These are phyloP conservation scores for Poecilia velifera DNA, from an alignment of 2,797 vertebrate genomes.

Conservation along the genomic window DNA sequence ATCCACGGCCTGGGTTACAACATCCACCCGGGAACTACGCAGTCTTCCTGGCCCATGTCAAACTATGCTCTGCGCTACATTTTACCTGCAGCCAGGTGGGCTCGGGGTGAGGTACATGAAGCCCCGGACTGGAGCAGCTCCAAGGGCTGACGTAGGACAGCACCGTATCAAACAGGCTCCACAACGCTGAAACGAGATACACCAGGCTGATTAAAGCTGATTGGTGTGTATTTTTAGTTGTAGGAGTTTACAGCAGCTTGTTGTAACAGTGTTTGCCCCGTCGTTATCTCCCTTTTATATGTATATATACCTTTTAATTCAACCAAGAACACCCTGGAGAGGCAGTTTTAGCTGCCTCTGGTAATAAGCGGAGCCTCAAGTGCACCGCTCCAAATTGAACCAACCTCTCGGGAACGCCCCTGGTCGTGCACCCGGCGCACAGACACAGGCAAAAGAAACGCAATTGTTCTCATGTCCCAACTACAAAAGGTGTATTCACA, in stretches of 20 bases:
- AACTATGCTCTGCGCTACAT: slow-evolving; percentile 27
- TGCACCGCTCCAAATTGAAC: slow-evolving; percentile 72
- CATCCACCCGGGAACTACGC: slow-evolving; percentile 61
- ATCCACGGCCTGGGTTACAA: slow-evolving; percentile 79
- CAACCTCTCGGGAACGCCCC: slow-evolving; percentile 84
- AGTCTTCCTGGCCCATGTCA: slow-evolving; percentile 55
- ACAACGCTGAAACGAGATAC: slow-evolving; percentile 49
- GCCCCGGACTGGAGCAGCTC: not conserved
- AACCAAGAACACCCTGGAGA: not conserved
- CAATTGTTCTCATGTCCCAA: slow-evolving; percentile 78
- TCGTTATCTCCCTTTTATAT: not conserved
- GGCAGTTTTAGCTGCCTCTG: slow-evolving; percentile 47
- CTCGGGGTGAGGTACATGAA: slow-evolving; percentile 19
- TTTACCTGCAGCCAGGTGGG: slow-evolving; percentile 20
- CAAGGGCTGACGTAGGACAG: slow-evolving; percentile 16
- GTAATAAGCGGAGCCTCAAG: slow-evolving; percentile 66
- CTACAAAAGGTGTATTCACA: slow-evolving; percentile 49
- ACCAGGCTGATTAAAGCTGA: slow-evolving; percentile 31
- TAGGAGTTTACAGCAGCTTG: slow-evolving; percentile 1
- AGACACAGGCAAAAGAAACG: slow-evolving; percentile 67
- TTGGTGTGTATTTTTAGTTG: slow-evolving; percentile 28
- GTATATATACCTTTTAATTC: slow-evolving; percentile 7
- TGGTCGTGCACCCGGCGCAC: slow-evolving; percentile 80
- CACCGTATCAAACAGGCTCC: slow-evolving; percentile 37
- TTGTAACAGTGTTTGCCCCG: not conserved